phyloP scores from a whole-genome alignment of 2,888 invertebrate genomes.

The Eristalis tenax region DNA sequence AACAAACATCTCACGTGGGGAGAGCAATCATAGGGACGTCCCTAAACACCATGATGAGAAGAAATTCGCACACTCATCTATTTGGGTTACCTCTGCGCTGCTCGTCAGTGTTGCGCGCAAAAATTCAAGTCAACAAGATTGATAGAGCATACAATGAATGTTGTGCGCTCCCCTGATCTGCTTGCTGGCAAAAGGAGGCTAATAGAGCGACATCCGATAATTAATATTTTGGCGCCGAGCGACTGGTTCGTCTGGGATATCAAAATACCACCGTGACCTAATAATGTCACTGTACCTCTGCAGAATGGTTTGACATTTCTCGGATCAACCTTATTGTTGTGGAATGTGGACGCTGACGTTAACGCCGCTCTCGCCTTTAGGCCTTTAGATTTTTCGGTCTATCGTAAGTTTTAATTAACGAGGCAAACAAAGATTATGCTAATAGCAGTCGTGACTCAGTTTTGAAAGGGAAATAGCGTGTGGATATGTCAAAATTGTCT shows the following conservation, averaged over 20 bases:
- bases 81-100: conserved; percentile 16
- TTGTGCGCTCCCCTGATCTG: conserved; percentile 12
- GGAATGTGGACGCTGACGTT: not conserved
- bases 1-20: not conserved
- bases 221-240: conserved; percentile 42
- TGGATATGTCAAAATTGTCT: conserved; percentile 54
- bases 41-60: not conserved
- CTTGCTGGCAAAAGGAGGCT: conserved; percentile 12
- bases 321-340: no score
- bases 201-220: conserved; percentile 32
- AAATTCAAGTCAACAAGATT: conserved; percentile 49
- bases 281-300: conserved; percentile 38
- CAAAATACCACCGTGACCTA: conserved; percentile 10
- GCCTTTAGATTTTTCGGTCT: not conserved
- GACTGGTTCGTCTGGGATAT: no score
- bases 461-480: conserved; percentile 41
- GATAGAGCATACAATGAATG: conserved; percentile 56
- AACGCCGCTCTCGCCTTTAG: not conserved
- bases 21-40: not conserved
- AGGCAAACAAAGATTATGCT: conserved; percentile 55
- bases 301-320: not conserved
- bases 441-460: conserved; percentile 65
- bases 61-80: not conserved
- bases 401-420: conserved; percentile 46
- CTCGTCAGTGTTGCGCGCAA: conserved; percentile 33